Evolutionary conservation across 2,797 vertebrate genomes (phyloP).

Genomic region (Scarus forsteni): DNA sequence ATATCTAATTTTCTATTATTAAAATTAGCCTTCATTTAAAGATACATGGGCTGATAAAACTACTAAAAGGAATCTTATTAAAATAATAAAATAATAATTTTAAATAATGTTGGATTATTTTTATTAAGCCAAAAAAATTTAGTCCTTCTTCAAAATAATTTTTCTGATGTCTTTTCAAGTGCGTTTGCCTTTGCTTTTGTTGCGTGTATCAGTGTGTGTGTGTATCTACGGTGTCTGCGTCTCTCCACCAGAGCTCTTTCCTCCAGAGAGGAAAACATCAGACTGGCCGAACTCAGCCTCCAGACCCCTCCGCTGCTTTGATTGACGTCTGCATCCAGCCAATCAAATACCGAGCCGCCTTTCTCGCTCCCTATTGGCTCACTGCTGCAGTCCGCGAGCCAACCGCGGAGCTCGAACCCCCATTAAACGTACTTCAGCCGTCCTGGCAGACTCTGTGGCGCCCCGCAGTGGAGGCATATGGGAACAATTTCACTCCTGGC

Average conservation of each 20-base stretch:
- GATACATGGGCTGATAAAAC: too few species aligned
- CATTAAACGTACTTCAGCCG: constrained; percentile 10
- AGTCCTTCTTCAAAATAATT: too few species aligned
- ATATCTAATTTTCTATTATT: too few species aligned
- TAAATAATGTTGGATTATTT: too few species aligned
- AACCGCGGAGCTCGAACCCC: constrained; percentile 45
- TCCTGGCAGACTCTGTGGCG: constrained; percentile 69
- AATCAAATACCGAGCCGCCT: constrained; percentile 56
- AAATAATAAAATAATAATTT: too few species aligned
- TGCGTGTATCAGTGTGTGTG: constrained; percentile 22
- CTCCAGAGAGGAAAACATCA: constrained; percentile 69
- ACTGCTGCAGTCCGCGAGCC: constrained; percentile 17
- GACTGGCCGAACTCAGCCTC: constrained; percentile 63
- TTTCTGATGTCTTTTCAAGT: too few species aligned
- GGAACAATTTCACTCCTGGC: constrained; percentile 51
- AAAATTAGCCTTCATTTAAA: too few species aligned
- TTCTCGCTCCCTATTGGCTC: constrained; percentile 56
- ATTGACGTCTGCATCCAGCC: constrained; percentile 78
- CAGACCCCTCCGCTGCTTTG: constrained; percentile 60
- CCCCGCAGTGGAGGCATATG: constrained; percentile 75
- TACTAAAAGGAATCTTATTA: too few species aligned
- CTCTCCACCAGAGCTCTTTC: constrained; percentile 69
- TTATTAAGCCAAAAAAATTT: too few species aligned
- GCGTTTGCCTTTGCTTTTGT: neutral
- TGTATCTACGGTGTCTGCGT: constrained; percentile 12